A percentile compares a stretch with the other conserved stretches of the same genome.
Evolutionary conservation across 2,888 invertebrate genomes (phyloP).

Genomic region (Hemistola chrysoprasaria): DNA sequence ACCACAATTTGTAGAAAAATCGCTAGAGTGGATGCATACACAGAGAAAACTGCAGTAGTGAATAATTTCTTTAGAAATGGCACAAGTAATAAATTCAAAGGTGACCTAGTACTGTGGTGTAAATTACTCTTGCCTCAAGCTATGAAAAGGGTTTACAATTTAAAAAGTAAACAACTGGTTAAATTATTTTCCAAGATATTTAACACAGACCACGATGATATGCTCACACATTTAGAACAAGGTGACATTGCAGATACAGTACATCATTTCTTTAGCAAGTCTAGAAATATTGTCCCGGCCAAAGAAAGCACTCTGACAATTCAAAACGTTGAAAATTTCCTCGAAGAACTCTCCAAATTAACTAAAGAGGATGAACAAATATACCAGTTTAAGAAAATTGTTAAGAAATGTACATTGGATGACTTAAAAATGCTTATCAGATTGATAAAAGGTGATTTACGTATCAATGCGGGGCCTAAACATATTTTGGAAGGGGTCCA

Average conservation of each 20-base stretch:
- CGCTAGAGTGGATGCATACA: slow-evolving; percentile 89
- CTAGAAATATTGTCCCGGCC: slow-evolving; percentile 81
- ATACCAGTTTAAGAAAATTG: slow-evolving; percentile 87
- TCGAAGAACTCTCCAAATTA: slow-evolving; percentile 87
- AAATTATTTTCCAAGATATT: slow-evolving; percentile 94
- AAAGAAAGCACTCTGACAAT: slow-evolving; percentile 87
- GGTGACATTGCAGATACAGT: slow-evolving; percentile 96
- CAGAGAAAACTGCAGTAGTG: slow-evolving; percentile 89
- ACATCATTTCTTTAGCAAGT: slow-evolving; percentile 87
- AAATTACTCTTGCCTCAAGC: slow-evolving; percentile 91
- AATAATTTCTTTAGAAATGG: slow-evolving; percentile 85
- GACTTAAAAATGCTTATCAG: slow-evolving; percentile 94
- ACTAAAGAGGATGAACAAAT: slow-evolving; percentile 95
- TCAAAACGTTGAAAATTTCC: slow-evolving; percentile 88
- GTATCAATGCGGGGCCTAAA: slow-evolving; percentile 96
- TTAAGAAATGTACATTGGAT: slow-evolving; percentile 88
- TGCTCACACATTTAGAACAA: slow-evolving; percentile 93
- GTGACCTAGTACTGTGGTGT: slow-evolving; percentile 91
- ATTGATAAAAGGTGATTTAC: slow-evolving; percentile 94
- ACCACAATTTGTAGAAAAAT: slow-evolving; percentile 89
- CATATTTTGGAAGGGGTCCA: slow-evolving; percentile 95
- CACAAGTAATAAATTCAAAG: slow-evolving; percentile 85
- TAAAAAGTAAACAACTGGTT: slow-evolving; percentile 95
- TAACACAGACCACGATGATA: slow-evolving; percentile 86
- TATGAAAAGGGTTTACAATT: slow-evolving; percentile 93